Base-by-base conservation (phyloP, 2,113 vertebrate genomes). In the Tachuris rubrigastra region DNA sequence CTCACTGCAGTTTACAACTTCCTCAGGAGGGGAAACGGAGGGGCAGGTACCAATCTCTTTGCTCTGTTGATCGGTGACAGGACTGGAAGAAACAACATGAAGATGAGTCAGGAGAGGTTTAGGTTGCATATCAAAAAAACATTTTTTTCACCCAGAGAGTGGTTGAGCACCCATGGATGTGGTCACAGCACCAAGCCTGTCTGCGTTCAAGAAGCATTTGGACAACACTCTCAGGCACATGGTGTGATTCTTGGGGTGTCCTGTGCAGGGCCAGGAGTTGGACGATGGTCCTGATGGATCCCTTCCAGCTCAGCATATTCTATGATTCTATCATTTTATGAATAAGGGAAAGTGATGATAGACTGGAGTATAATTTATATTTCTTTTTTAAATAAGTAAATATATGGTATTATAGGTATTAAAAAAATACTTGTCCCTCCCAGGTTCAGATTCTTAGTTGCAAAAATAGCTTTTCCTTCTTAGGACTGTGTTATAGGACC, bases 31-130 rank as follows among this genome's bases (percentile, higher is more conserved):
- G 13, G 5, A 60, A 52, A 18, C 8, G 12, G 11, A 82, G 21
- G 33, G 24, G 9, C 23, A 60, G 21, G 28, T 14, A 39, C 33
- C 12, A 49, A 44, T 28, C 12, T 56, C 9, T 58, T 66, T 27
- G 28, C 21, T 33, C 50, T 66, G 0, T 0, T 67, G 33, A n/a
- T 5, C 23, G 33, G 22, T 28, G 59, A 37, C 2, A 3, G 27
- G 17, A 37, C 18, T 37, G 12, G 14, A 67, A 33, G 53, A 67
- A 67, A 59, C 19, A 4, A 28, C 18, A 50, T 16, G 33, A 67
- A 28, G 14, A 5, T 46, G 18, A 33, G 9, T 33, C 2, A 5
- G 25, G 6, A 6, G 33, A 44, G 10, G 5, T 52, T 59, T 52
- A 67, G 37, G 31, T 2, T 58, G 44, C 27, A 13, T 37, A 49